Base-by-base conservation (phyloP, 1,140 invertebrate species). In the Zaprionus nigranus region DNA sequence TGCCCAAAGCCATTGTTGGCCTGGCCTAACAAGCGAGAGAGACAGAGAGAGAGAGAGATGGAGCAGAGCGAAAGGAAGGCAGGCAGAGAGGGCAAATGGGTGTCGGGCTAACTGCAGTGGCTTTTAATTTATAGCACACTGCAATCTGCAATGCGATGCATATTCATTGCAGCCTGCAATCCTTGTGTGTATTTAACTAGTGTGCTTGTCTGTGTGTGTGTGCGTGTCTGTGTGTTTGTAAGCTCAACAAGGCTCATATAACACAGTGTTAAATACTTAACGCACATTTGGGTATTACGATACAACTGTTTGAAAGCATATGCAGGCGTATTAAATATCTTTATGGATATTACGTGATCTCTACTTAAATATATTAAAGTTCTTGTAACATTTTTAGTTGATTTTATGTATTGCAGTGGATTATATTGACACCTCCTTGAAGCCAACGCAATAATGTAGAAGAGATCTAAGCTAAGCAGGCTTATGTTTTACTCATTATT, bases 121-220 rank as follows among this genome's bases (percentile, higher is more conserved):
- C 64, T 46, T 66, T 58, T 43, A 66, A 66, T 66, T 66, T 66
- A 66, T 57, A 66, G 46, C 46, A 49, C 40, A 66, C 64, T 40
- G 54, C 53, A 66, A 60, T 60, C 40, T 68, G 57, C 59, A 68
- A 68, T 68, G 46, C 59, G 59, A 60, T 68, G 57, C 66, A 68
- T 51, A 60, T 68, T 68, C 40, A 58, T 58, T 58, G 43, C 43
- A 46, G 28, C 40, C 64, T 66, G 64, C 54, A 49, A 49, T 58
- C 13, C 65, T 36, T 20, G 30, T 58, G 17, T 26, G 26, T 56
- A 56, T 56, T 28, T 56, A 56, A 26, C 24, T n/a, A 28, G n/a
- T 26, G 11, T 34, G 28, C n/a, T n/a, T n/a, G n/a, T n/a, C n/a
- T 54, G 13, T 24, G 24, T 30, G 11, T 36, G 30, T 58, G 26